Base-by-base conservation (phyloP, 2,113 vertebrate species). In the Scomber colias region DNA sequence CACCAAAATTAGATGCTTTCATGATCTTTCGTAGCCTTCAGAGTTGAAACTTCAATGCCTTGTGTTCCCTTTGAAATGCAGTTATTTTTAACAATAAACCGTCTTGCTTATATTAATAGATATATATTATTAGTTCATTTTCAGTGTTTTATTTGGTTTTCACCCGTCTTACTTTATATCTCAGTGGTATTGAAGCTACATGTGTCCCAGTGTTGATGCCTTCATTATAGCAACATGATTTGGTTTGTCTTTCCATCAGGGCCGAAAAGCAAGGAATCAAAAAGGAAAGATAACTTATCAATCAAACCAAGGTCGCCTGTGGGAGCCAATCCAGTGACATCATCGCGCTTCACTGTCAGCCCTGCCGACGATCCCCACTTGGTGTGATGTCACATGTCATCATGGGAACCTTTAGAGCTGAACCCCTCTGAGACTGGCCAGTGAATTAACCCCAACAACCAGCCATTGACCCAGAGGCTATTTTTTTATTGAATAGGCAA, bases 291-390 rank as follows among this genome's bases (percentile, higher is more conserved):
- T 45, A 95, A 96, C 59, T 93, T 95, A 90, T 95, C 95, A 82
- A 87, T 94, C 75, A 95, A 96, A 82, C 81, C 91, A 12, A 93
- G 94, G 87, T 92, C 90, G 44, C 77, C 89, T 40, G 84, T 90
- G 1, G 94, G 93, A 71, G 70, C 93, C 75, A 91, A 85, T 73
- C 84, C 93, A 12, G 88, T 96, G 92, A 94, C 95, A 75, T 95
- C 97, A 85, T 97, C 97, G 2, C 96, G 97, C 87, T 97, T 97
- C 91, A 97, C 97, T 24, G 96, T 97, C 91, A 97, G 96, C 79
- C 97, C 97, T 46, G 97, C 97, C 68, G 91, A 96, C 27, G 97
- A 97, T 87, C 96, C 96, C 44, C 95, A 95, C 83, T 81, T 92
- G 82, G 92, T 90, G 90, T 95, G 93, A 95, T 27, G 77, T 65